phyloP scores from a whole-genome alignment of 1,140 invertebrate species.

The Eumeta japonica region DNA sequence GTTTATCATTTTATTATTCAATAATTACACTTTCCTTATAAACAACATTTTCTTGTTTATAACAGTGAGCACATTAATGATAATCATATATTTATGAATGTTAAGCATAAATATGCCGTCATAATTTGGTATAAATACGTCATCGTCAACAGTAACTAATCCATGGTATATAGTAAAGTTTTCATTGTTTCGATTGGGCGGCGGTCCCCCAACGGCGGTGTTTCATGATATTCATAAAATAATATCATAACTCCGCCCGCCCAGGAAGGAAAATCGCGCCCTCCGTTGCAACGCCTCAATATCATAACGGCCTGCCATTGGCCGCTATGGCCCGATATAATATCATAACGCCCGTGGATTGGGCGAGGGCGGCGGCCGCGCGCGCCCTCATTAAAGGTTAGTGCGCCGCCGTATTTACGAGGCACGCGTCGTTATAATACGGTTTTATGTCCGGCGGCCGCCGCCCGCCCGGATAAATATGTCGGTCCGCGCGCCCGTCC shows the following conservation, averaged over 20 bases:
- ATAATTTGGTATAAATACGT: too few species aligned
- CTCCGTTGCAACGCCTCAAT: conserved; percentile 44
- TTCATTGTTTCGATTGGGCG: too few species aligned
- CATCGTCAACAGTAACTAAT: too few species aligned
- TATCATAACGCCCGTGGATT: conserved; percentile 54
- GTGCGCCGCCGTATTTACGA: conserved; percentile 37
- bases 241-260: conserved; percentile 52
- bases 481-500: conserved; percentile 27
- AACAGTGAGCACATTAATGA: too few species aligned
- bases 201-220: too few species aligned
- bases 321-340: conserved; percentile 52
- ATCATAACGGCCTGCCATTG: conserved; percentile 53
- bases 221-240: conserved; percentile 50
- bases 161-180: too few species aligned
- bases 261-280: conserved; percentile 41
- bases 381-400: conserved; percentile 47
- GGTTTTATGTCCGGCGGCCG: conserved; percentile 30
- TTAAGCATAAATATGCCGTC: too few species aligned
- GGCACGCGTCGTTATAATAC: conserved; percentile 41
- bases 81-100: too few species aligned
- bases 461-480: conserved; percentile 45
- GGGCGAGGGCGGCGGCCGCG: conserved; percentile 30
- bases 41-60: too few species aligned
- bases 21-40: too few species aligned
- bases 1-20: too few species aligned